phyloP scores from a whole-genome alignment of 2,888 invertebrate genomes.

The Ctena decussata region DNA sequence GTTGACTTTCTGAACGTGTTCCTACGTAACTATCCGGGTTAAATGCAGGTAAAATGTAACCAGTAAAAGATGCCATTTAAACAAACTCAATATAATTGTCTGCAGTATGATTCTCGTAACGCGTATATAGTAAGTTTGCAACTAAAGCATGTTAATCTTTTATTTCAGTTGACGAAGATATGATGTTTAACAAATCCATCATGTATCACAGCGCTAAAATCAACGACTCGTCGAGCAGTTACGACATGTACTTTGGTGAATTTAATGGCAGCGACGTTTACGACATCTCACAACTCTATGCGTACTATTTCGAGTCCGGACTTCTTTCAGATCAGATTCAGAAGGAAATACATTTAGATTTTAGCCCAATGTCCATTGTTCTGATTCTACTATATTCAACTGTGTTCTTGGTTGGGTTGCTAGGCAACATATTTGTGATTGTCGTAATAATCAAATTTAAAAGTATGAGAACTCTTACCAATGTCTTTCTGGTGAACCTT shows the following conservation, averaged over 20 bases:
- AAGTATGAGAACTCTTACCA: slow-evolving; percentile 79
- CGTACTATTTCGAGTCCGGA: background rate
- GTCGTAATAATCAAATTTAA: slow-evolving; percentile 73
- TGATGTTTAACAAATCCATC: background rate
- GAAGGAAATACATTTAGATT: slow-evolving; percentile 49
- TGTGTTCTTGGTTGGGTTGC: slow-evolving; percentile 72
- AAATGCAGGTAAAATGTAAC: too few relatives aligned
- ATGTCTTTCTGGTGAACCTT: slow-evolving; percentile 78
- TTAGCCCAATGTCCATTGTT: slow-evolving; percentile 68
- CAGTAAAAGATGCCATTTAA: too few relatives aligned
- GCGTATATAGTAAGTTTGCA: too few relatives aligned
- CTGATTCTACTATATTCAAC: slow-evolving; percentile 74
- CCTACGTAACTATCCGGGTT: too few relatives aligned
- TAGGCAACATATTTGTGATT: slow-evolving; percentile 79
- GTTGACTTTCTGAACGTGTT: too few relatives aligned
- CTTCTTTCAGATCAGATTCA: background rate
- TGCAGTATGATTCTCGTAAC: too few relatives aligned
- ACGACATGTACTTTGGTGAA: background rate
- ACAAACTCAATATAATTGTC: too few relatives aligned
- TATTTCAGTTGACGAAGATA: background rate
- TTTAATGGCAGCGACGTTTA: background rate
- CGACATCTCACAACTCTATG: background rate
- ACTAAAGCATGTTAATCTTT: too few relatives aligned
- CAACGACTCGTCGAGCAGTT: background rate
- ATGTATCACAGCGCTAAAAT: background rate